phyloP scores from a whole-genome alignment of 2,797 vertebrate genomes.

The Garrulus glandarius region DNA sequence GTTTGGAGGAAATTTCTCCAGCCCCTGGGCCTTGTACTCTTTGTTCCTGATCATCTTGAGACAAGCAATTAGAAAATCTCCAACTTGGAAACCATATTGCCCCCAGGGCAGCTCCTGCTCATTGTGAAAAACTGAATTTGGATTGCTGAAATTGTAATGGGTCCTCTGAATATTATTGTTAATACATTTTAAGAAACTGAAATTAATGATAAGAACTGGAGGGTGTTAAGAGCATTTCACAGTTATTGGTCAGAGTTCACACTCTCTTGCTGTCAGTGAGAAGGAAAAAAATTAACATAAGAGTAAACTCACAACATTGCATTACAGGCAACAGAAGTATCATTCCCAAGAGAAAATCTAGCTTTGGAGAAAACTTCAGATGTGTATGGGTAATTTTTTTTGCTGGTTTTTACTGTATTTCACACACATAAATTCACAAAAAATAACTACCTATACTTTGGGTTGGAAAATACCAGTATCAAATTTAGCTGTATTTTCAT shows the following conservation, averaged over 20 bases:
- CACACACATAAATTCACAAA: neutral
- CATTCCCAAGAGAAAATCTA: neutral
- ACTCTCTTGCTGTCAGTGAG: neutral
- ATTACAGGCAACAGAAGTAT: neutral
- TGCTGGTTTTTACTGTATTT: neutral
- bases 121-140: neutral
- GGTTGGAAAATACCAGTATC: neutral
- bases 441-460: neutral
- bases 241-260: neutral
- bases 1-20: neutral
- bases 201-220: neutral
- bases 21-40: neutral
- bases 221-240: neutral
- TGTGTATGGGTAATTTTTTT: neutral
- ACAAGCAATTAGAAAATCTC: neutral
- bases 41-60: neutral
- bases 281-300: neutral
- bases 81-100: fast-evolving
- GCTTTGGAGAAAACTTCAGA: neutral
- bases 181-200: neutral
- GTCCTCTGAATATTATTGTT: neutral
- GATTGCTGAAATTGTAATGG: neutral
- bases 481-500: neutral
- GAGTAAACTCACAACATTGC: neutral
- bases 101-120: neutral